These are phyloP conservation scores for Latheticus oryzae DNA, from an alignment of 2,888 invertebrate genomes.

Conservation along the genomic window DNA sequence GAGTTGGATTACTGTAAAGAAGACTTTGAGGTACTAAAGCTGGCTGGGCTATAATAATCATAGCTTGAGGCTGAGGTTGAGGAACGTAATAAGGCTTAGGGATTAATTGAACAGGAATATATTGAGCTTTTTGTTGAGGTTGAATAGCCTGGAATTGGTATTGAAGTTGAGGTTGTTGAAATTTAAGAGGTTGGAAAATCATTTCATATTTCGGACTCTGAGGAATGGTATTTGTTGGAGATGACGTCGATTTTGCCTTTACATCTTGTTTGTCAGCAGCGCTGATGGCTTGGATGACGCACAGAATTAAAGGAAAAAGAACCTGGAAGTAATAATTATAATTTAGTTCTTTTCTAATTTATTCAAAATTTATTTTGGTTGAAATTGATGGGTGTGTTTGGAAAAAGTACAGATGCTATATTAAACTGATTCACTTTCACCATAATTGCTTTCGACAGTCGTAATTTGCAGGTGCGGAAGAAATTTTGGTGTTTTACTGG, in stretches of 20 bases:
- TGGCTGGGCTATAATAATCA: slow-evolving; percentile 63
- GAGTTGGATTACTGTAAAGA: slow-evolving; percentile 52
- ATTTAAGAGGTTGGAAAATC: slow-evolving; percentile 41
- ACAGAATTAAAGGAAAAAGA: slow-evolving; percentile 39
- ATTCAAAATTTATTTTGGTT: no score
- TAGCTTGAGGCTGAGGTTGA: slow-evolving; percentile 55
- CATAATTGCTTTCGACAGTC: slow-evolving; percentile 16
- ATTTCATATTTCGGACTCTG: slow-evolving; percentile 46
- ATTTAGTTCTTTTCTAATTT: not conserved
- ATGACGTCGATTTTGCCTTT: slow-evolving; percentile 42
- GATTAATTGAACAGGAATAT: slow-evolving; percentile 46
- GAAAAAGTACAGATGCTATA: slow-evolving; percentile 20
- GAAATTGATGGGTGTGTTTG: slow-evolving; percentile 14
- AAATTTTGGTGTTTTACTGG: slow-evolving; percentile 18
- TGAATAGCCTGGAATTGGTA: slow-evolving; percentile 41
- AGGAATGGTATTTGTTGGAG: slow-evolving; percentile 39
- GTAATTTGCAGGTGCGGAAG: slow-evolving; percentile 25
- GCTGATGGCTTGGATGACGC: slow-evolving; percentile 37
- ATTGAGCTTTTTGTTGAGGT: slow-evolving; percentile 48
- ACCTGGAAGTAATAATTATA: slow-evolving; percentile 37
- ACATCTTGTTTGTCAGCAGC: slow-evolving; percentile 37
- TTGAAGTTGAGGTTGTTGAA: slow-evolving; percentile 16
- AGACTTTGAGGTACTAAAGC: slow-evolving; percentile 56
- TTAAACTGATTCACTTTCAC: slow-evolving; percentile 27
- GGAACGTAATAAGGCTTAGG: slow-evolving; percentile 47